Percentiles rank a stretch among this genome's conserved stretches.
Evolutionary conservation across 2,888 invertebrate species (phyloP).

Genomic region (Trissolcus brochymenae): DNA sequence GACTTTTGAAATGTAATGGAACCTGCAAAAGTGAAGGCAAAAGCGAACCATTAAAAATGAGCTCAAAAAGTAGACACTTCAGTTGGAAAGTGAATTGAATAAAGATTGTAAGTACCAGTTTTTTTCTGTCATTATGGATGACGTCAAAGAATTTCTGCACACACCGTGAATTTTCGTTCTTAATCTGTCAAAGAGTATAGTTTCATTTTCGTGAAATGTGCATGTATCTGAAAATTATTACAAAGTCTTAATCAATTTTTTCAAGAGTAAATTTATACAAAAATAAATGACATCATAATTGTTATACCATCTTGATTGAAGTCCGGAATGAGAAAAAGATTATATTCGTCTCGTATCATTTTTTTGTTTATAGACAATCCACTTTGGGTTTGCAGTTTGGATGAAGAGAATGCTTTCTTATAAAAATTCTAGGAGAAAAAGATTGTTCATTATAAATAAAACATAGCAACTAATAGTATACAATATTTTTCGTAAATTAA

Average conservation of each 20-base stretch:
- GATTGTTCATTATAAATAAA: neutral
- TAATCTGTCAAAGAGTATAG: slow-evolving; percentile 82
- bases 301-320: slow-evolving; percentile 77
- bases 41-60: slow-evolving; percentile 7
- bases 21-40: slow-evolving; percentile 74
- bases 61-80: neutral
- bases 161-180: slow-evolving; percentile 84
- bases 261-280: neutral
- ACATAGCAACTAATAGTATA: neutral
- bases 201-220: slow-evolving; percentile 65
- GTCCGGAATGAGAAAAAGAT: slow-evolving; percentile 84
- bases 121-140: slow-evolving; percentile 85
- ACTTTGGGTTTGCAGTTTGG: slow-evolving; percentile 82
- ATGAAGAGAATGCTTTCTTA: slow-evolving; percentile 80
- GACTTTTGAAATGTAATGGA: slow-evolving; percentile 87
- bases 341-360: slow-evolving; percentile 81
- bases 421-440: slow-evolving; percentile 73
- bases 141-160: slow-evolving; percentile 83
- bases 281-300: neutral
- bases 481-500: neutral
- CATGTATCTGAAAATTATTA: slow-evolving; percentile 62
- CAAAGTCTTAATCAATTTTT: neutral
- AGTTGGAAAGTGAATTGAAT: neutral
- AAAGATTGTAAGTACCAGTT: slow-evolving; percentile 80
- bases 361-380: slow-evolving; percentile 82